Evolutionary conservation across 2,113 vertebrate genomes (phyloP).

Genomic region (Menidia beryllina): DNA sequence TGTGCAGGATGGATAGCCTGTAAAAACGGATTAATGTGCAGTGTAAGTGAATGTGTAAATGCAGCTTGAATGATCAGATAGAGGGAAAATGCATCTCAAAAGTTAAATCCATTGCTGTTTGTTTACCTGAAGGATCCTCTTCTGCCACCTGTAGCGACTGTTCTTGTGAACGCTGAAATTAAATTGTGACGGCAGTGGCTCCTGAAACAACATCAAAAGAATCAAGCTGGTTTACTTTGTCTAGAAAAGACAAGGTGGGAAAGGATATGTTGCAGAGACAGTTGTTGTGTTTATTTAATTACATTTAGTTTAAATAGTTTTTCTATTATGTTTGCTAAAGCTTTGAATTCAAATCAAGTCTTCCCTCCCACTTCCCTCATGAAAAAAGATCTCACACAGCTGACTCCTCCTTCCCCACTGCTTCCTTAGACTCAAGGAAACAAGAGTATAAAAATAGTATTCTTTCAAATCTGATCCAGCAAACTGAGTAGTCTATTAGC

Average conservation of each 20-base stretch:
- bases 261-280: no score
- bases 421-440: no score
- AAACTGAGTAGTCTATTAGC: constrained; percentile 21
- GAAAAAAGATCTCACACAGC: no score
- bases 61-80: no score
- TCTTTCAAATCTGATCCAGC: constrained; percentile 26
- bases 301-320: no score
- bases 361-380: neutral
- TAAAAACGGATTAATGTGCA: no score
- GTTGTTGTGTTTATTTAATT: accelerated
- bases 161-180: constrained; percentile 86
- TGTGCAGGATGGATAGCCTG: no score
- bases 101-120: neutral
- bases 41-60: no score
- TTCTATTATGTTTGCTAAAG: neutral
- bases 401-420: no score
- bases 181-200: constrained; percentile 67
- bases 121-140: constrained; percentile 83
- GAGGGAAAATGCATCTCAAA: no score
- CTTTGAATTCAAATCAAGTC: neutral
- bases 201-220: constrained; percentile 48
- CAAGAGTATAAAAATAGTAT: neutral
- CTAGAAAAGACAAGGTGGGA: neutral
- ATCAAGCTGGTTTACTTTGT: accelerated
- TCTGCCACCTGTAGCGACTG: constrained; percentile 84